phyloP scores from a whole-genome alignment of 2,888 invertebrate genomes.

The Cantharis nigra region DNA sequence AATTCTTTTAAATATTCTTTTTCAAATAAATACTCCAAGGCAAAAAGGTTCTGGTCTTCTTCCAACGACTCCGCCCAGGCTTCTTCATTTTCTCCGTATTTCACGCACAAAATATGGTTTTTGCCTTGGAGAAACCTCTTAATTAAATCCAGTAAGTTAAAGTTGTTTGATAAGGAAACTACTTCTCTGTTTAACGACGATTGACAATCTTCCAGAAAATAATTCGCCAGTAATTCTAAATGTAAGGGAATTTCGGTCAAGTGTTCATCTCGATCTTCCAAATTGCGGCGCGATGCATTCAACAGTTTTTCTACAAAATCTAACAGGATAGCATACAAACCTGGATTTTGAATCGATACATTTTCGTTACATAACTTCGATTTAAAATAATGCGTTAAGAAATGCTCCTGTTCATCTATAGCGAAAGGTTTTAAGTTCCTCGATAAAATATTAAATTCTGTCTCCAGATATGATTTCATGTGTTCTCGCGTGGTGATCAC shows the following conservation, averaged over 20 bases:
- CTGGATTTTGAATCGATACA: background rate
- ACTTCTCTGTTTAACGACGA: background rate
- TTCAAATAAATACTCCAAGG: background rate
- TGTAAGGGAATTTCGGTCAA: background rate
- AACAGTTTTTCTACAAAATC: background rate
- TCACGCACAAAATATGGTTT: background rate
- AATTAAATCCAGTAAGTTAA: constrained; percentile 1
- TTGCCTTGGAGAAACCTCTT: background rate
- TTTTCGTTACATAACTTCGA: background rate
- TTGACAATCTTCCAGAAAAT: background rate
- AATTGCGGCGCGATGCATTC: background rate
- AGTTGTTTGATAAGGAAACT: background rate
- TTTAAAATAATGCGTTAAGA: background rate
- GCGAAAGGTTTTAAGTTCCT: background rate
- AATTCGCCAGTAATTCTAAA: background rate
- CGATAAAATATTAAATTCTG: background rate
- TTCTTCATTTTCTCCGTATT: background rate
- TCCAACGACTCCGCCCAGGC: background rate
- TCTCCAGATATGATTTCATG: background rate
- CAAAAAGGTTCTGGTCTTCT: background rate
- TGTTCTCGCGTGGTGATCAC: constrained; percentile 1
- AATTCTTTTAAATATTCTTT: background rate
- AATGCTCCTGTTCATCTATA: background rate
- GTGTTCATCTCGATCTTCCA: background rate
- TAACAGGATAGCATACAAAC: background rate